Percentiles rank a stretch among this genome's conserved stretches.
These are phyloP conservation scores for Andrena trimmerana DNA, from an alignment of 2,888 invertebrate genomes.

Conservation along the genomic window DNA sequence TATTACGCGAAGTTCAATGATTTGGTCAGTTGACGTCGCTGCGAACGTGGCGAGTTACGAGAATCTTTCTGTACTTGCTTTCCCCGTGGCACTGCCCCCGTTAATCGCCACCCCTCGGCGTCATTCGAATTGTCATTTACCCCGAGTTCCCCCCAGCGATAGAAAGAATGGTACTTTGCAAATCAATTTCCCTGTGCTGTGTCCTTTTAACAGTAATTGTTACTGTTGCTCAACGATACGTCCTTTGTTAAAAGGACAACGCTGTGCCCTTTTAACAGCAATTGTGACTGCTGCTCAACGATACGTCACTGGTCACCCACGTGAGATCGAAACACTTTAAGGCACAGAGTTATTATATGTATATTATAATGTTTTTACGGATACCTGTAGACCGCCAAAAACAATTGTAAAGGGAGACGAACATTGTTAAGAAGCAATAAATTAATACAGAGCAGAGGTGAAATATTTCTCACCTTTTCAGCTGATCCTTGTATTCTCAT, in stretches of 20 bases:
- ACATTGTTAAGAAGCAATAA: conserved; percentile 61
- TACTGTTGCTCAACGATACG: conserved; percentile 62
- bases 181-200: conserved; percentile 5
- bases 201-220: conserved; percentile 21
- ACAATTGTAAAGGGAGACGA: conserved; percentile 43
- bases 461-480: neutral
- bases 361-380: conserved; percentile 68
- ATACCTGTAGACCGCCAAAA: conserved; percentile 45
- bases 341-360: conserved; percentile 57
- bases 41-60: neutral
- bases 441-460: conserved; percentile 36
- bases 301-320: conserved; percentile 39
- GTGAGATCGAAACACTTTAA: conserved; percentile 37
- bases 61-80: conserved; percentile 16
- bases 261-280: conserved; percentile 13
- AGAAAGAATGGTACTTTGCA: neutral
- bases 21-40: too few species aligned
- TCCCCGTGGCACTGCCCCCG: conserved; percentile 8
- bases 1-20: too few species aligned
- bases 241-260: neutral
- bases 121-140: conserved; percentile 18
- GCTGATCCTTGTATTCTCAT: neutral
- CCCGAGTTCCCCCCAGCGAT: neutral
- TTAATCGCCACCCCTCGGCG: neutral
- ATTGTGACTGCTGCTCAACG: conserved; percentile 57